Evolutionary conservation across 2,113 vertebrate species (phyloP).

Genomic region (Tychaedon coryphoeus): DNA sequence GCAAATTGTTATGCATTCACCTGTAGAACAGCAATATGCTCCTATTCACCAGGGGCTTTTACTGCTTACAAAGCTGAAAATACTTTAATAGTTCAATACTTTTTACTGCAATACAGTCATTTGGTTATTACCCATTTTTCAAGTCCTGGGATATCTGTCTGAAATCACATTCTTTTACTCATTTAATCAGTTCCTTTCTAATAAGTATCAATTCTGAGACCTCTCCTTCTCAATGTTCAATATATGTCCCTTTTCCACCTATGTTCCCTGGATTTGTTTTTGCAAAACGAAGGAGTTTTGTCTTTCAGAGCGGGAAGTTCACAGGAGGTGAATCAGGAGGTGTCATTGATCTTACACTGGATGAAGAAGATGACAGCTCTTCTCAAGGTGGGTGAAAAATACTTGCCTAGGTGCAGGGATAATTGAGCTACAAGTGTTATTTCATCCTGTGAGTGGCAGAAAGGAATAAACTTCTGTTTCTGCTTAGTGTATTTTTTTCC

Average conservation of each 20-base stretch:
- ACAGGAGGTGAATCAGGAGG: constrained; percentile 65
- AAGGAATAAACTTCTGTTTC: neutral
- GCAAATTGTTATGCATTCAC: neutral
- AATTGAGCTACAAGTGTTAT: neutral
- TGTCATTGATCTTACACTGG: constrained; percentile 83
- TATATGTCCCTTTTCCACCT: neutral
- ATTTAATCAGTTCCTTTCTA: neutral
- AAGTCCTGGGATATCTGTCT: neutral
- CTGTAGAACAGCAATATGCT: neutral
- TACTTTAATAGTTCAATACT: neutral
- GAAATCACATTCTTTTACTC: neutral
- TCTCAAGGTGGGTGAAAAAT: constrained; percentile 65
- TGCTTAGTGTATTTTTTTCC: neutral
- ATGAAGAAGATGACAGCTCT: constrained; percentile 76
- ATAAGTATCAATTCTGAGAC: neutral
- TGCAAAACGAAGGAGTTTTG: constrained; percentile 67
- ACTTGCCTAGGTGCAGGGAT: neutral
- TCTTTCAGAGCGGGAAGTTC: constrained; percentile 76
- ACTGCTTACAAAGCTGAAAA: neutral
- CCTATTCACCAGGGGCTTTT: neutral
- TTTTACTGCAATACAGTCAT: neutral
- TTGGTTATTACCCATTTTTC: neutral
- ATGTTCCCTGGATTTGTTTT: constrained; percentile 41
- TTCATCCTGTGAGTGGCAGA: neutral
- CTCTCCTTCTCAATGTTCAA: neutral